Evolutionary conservation across 2,113 vertebrate genomes (phyloP).

Genomic region (Sphaerodactylus townsendi): DNA sequence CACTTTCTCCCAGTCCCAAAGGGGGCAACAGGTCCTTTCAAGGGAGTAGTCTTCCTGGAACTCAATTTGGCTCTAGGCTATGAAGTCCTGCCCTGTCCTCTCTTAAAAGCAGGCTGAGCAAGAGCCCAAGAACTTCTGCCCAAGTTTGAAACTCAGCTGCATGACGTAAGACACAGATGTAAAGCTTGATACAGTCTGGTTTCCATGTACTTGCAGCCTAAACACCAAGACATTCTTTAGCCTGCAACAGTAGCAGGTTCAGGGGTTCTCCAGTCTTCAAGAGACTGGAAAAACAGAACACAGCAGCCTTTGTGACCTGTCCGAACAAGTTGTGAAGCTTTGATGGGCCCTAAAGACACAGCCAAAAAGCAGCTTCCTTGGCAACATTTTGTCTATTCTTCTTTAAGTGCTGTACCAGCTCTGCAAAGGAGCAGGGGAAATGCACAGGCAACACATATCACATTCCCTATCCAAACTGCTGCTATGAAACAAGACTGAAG

Average conservation of each 20-base stretch:
- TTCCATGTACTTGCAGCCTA: background rate
- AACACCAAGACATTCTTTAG: background rate
- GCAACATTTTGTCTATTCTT: background rate
- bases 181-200: background rate
- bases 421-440: background rate
- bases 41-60: background rate
- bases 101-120: background rate
- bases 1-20: constrained; percentile 38
- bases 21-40: constrained; percentile 13
- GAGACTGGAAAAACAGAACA: background rate
- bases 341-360: accelerated
- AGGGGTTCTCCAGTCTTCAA: background rate
- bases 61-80: background rate
- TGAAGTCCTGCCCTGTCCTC: no score
- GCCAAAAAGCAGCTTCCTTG: background rate
- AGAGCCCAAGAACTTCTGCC: background rate
- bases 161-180: no score
- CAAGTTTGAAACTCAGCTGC: background rate
- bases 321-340: background rate
- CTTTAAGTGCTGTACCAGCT: background rate
- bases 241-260: background rate
- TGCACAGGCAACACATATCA: no score
- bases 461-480: background rate
- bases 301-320: background rate
- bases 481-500: no score